A percentile compares a stretch with the other conserved stretches of the same genome.
phyloP scores from a whole-genome alignment of 2,113 vertebrate species.

The Vidua macroura region DNA sequence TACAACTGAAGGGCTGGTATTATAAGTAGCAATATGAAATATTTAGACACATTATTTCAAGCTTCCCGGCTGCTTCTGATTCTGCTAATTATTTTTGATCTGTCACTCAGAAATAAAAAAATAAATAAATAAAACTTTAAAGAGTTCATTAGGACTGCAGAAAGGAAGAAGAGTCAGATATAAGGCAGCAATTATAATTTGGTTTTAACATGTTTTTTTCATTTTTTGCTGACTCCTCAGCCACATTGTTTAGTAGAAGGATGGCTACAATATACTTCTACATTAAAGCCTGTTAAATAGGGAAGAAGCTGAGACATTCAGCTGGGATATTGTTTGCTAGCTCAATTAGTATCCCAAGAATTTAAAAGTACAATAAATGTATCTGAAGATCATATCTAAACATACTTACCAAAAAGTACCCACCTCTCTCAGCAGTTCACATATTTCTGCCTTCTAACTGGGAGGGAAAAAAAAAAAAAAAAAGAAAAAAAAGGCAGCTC shows the following conservation, averaged over 20 bases:
- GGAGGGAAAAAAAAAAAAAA: not conserved
- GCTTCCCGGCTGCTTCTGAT: slow-evolving; percentile 40
- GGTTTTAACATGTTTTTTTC: not conserved
- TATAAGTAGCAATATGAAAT: slow-evolving; percentile 31
- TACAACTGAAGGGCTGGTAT: slow-evolving; percentile 19
- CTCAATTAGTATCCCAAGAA: slow-evolving; percentile 37
- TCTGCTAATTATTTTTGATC: slow-evolving; percentile 62
- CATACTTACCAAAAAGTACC: slow-evolving; percentile 45
- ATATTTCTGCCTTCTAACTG: slow-evolving; percentile 45
- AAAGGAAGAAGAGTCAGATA: slow-evolving; percentile 39
- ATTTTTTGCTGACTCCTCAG: slow-evolving; percentile 41
- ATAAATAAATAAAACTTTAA: slow-evolving; percentile 39
- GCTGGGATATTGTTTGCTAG: slow-evolving; percentile 22
- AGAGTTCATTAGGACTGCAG: slow-evolving; percentile 30
- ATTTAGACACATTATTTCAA: slow-evolving; percentile 48
- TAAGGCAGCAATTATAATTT: slow-evolving; percentile 6
- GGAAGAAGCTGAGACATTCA: not conserved
- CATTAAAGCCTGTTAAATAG: slow-evolving; percentile 38
- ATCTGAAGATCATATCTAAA: slow-evolving; percentile 56
- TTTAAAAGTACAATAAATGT: slow-evolving; percentile 45
- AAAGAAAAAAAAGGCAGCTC: not conserved
- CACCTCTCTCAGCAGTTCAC: slow-evolving; percentile 35
- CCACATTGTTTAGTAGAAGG: not conserved
- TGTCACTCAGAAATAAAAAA: slow-evolving; percentile 38
- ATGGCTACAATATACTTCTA: slow-evolving; percentile 24